Conservation (phyloP, 2,888 invertebrate species). For the Trichacis sp. region DNA sequence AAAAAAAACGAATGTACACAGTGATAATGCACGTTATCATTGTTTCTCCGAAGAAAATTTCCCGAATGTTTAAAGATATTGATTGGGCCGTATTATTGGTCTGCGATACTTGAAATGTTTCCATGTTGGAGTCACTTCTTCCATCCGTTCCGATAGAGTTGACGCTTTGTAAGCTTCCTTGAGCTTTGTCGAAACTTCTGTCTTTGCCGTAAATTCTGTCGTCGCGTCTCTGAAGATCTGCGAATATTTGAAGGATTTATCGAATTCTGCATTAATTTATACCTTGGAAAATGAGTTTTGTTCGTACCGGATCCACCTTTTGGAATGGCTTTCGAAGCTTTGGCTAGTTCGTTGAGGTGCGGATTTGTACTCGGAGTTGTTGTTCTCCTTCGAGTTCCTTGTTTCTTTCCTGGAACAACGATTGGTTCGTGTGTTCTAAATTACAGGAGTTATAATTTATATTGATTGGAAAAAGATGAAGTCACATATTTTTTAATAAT, state of each 20-base stretch:
- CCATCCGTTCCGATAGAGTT: conserved; percentile 28
- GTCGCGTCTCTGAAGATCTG: conserved; percentile 39
- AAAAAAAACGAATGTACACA: conserved; percentile 13
- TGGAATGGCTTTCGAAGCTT: conserved; percentile 54
- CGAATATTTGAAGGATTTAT: conserved; percentile 7
- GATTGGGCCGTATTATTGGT: conserved; percentile 61
- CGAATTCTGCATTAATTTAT: no score
- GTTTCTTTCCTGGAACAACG: conserved; percentile 32
- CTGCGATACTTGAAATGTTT: conserved; percentile 48
- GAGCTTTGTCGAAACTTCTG: conserved; percentile 15
- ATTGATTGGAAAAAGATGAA: no score
- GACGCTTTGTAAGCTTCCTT: conserved; percentile 25
- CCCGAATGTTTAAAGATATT: conserved; percentile 57
- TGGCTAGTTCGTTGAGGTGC: conserved; percentile 56
- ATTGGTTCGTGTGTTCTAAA: no score
- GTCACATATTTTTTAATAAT: no score
- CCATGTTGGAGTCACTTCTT: conserved; percentile 29
- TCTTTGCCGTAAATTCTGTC: conserved; percentile 39
- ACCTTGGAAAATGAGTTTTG: no score
- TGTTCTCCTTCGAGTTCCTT: conserved; percentile 53
- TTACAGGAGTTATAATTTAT: no score
- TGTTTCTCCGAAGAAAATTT: conserved; percentile 34
- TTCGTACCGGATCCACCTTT: conserved; percentile 50
- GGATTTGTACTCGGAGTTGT: conserved; percentile 52
- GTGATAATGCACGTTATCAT: conserved; percentile 46